These are phyloP conservation scores for Pseudococcus longispinus DNA, from an alignment of 2,888 invertebrate species.

Conservation along the genomic window DNA sequence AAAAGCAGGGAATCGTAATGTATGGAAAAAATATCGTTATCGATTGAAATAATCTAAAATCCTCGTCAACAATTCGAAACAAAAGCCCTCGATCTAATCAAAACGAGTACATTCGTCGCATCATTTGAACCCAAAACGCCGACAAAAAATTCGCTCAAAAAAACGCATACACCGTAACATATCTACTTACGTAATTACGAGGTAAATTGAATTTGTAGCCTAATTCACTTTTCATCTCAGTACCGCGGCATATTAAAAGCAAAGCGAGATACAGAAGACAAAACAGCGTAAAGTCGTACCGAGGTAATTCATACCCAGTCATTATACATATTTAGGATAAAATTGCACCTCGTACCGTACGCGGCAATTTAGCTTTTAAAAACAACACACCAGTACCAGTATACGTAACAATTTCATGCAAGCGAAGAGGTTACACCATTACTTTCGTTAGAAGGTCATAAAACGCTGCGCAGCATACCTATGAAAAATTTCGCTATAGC, in stretches of 20 bases:
- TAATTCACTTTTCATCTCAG: neutral
- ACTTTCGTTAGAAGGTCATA: neutral
- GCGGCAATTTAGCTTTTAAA: neutral
- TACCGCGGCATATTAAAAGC: neutral
- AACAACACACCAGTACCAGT: neutral
- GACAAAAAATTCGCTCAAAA: no score
- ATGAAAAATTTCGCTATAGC: neutral
- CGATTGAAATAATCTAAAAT: no score
- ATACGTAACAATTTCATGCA: neutral
- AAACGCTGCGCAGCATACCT: neutral
- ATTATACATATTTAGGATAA: slow-evolving; percentile 21
- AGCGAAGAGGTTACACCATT: neutral
- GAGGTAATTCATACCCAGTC: neutral
- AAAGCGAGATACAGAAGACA: neutral
- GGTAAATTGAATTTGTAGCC: slow-evolving; percentile 7
- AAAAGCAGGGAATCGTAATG: no score
- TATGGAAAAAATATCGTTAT: no score
- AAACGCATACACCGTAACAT: no score
- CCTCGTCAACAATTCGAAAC: no score
- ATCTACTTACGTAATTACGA: neutral
- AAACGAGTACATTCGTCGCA: no score
- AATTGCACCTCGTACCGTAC: neutral
- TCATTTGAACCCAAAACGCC: no score
- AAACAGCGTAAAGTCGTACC: neutral
- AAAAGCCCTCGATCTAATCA: no score